These are phyloP conservation scores for Notoglanidium macrostoma DNA, from an alignment of 2,797 vertebrate genomes.

Conservation along the genomic window DNA sequence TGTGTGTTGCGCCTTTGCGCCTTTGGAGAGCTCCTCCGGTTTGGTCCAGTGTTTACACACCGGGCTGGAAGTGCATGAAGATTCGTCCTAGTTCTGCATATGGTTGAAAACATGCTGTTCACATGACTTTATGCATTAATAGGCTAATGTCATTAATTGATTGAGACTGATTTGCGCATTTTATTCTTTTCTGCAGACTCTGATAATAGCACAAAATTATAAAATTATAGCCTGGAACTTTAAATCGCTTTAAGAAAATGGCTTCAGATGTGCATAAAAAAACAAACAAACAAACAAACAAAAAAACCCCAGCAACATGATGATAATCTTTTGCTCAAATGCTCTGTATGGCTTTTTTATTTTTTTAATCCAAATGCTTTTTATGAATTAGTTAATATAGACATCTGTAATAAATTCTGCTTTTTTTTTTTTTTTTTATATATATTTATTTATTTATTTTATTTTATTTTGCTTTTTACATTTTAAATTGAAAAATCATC, in stretches of 20 bases:
- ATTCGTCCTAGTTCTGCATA: slow-evolving; percentile 11
- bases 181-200: background rate
- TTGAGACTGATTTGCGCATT: background rate
- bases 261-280: background rate
- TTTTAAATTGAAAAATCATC: background rate
- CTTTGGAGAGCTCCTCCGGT: slow-evolving; percentile 77
- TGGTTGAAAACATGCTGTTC: slow-evolving; percentile 6
- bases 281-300: background rate
- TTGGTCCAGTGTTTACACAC: slow-evolving; percentile 74
- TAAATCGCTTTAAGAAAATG: background rate
- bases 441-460: too few relatives aligned
- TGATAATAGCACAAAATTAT: too few relatives aligned
- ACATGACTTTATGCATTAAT: background rate
- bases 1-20: slow-evolving; percentile 7
- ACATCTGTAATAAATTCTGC: background rate
- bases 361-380: background rate
- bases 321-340: background rate
- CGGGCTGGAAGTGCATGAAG: slow-evolving; percentile 55
- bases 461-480: too few relatives aligned
- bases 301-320: background rate
- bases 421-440: background rate
- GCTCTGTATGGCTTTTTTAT: background rate
- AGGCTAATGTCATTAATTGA: background rate
- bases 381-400: background rate
- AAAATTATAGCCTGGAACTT: background rate